These are phyloP conservation scores for Eupeodes corollae DNA, from an alignment of 1,140 invertebrate species.

Conservation along the genomic window DNA sequence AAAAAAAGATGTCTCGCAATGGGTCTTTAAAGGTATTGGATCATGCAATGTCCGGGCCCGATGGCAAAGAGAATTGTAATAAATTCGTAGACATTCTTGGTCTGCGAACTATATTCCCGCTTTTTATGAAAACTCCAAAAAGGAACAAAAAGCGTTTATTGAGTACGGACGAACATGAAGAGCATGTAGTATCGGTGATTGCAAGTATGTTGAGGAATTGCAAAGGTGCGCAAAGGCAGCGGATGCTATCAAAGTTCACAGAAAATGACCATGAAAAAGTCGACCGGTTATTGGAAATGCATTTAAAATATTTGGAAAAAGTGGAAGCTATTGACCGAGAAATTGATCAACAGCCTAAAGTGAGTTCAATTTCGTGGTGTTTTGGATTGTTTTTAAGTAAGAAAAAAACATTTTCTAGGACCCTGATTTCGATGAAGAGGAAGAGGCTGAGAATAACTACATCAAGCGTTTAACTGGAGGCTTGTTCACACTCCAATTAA, in stretches of 20 bases:
- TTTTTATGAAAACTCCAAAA: conserved; percentile 98
- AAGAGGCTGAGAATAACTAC: conserved; percentile 77
- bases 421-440: conserved; percentile 45
- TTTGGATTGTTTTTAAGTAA: neutral
- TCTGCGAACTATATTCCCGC: conserved; percentile 87
- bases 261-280: conserved; percentile 99
- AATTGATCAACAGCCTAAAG: conserved; percentile 50
- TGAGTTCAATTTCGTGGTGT: neutral
- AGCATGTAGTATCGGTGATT: conserved; percentile 91
- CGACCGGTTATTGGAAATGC: conserved; percentile 87
- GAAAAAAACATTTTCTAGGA: conserved; percentile 12
- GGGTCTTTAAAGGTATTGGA: conserved; percentile 94
- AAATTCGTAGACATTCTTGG: conserved; percentile 99
- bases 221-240: conserved; percentile 74
- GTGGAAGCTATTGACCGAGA: conserved; percentile 76
- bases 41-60: conserved; percentile 85
- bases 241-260: conserved; percentile 89
- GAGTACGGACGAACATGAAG: conserved; percentile 86
- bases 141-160: conserved; percentile 74
- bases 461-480: conserved; percentile 82
- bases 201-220: conserved; percentile 87
- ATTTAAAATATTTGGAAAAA: conserved; percentile 95
- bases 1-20: conserved; percentile 93
- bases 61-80: conserved; percentile 91
- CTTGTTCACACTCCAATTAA: conserved; percentile 87